These are phyloP conservation scores for Ctenodactylus gundi DNA, from an alignment of 2,113 vertebrate species.

Conservation along the genomic window DNA sequence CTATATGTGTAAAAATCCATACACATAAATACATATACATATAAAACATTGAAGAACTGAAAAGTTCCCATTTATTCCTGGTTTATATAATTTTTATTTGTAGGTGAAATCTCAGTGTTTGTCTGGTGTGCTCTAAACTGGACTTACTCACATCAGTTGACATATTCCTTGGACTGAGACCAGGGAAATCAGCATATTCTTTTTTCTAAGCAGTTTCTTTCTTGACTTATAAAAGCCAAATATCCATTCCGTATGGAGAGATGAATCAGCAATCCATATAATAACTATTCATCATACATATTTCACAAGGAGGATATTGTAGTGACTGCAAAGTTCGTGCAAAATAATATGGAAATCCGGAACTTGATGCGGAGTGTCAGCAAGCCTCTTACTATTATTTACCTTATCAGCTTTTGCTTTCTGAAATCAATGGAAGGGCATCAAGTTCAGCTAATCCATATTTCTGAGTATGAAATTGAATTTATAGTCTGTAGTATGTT, in stretches of 20 bases:
- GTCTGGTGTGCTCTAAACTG: conserved; percentile 79
- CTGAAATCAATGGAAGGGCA: conserved; percentile 92
- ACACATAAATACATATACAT: neutral
- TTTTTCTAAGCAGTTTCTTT: conserved; percentile 79
- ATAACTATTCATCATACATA: conserved; percentile 91
- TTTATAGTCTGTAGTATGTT: conserved; percentile 93
- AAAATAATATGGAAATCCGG: conserved; percentile 91
- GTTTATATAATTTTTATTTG: conserved; percentile 77
- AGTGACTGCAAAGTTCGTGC: conserved; percentile 87
- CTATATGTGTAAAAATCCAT: neutral
- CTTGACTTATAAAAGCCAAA: conserved; percentile 85
- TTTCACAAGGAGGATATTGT: conserved; percentile 90
- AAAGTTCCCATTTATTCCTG: conserved; percentile 52
- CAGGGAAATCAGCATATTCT: conserved; percentile 83
- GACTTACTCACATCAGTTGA: conserved; percentile 79
- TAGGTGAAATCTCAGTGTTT: conserved; percentile 69
- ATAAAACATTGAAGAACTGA: neutral
- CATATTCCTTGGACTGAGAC: conserved; percentile 68
- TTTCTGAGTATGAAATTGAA: conserved; percentile 94
- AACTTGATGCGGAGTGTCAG: conserved; percentile 91
- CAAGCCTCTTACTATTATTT: conserved; percentile 90
- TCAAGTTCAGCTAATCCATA: conserved; percentile 93
- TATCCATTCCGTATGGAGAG: conserved; percentile 86
- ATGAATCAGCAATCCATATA: conserved; percentile 91
- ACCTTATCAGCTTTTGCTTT: conserved; percentile 92